Evolutionary conservation across 92 coral and sea anemone genomes (phyloP), one percentile per base, ranked within the genome.

Genomic region (Palythoa heliodiscus): DNA sequence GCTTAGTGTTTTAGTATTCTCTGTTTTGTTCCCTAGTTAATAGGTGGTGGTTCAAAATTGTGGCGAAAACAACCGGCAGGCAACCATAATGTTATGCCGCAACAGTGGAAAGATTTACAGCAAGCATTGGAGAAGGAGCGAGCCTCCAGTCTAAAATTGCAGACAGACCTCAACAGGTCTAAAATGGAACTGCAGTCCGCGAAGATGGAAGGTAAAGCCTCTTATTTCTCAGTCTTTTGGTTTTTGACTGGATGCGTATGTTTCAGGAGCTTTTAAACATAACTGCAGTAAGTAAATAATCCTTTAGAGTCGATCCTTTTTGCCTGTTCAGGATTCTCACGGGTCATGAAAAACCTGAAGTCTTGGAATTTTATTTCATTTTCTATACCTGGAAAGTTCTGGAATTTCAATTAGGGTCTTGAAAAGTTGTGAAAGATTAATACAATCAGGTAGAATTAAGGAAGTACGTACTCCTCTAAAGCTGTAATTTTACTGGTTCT

Each of bases 81-180:
- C 85, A 94, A 89, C 57, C 93, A 92, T 61, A 96, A 96, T 70
- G 89, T 92, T 60, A 90, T 96, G 43, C 97, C 98, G 16, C 93
- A 89, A 66, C 99, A 96, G 37, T 96, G 99, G 99, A 94, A 91
- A 82, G 99, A 96, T 82, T 69, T 96, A 60, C 99, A 94, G 37
- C 98, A 96, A 87, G 95, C 99, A 12, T 89, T 96, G 67, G 99
- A 96, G 85, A 96, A 94, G 71, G 99, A 96, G 82, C 85, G 98
- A 76, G 92, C 98, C 4, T 92, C 91, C 48, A 93, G 97, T 67
- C 70, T 95, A 20, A 93, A 93, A 23, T 87, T 96, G 74, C 99
- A 96, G 71, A 95, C 98, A n/a, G 99, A 96, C 83, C 90, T 96
- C 39, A 96, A 96, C 90, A 94, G 98, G 89, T 75, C 89, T 47